Evolutionary conservation across 2,113 vertebrate species (phyloP).

Genomic region (Bagarius yarrelli): DNA sequence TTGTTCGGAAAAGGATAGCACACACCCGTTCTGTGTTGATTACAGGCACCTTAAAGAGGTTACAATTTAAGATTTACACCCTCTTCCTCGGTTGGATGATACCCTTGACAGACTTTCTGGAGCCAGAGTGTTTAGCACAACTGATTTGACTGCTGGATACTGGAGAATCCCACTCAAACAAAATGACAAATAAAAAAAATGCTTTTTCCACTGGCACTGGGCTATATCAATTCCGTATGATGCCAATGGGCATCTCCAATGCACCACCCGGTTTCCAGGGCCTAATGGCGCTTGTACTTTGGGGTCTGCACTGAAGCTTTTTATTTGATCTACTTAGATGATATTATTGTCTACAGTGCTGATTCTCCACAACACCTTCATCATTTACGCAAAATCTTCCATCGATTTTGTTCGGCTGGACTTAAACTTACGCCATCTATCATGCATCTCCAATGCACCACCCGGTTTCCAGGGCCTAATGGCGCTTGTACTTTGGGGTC

Average conservation of each 20-base stretch:
- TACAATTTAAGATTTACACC: background rate
- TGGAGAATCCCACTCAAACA: conserved; percentile 34
- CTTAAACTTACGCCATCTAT: background rate
- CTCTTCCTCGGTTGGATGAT: conserved; percentile 18
- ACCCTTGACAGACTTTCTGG: conserved; percentile 26
- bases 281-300: too few species aligned
- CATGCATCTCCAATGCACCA: conserved; percentile 19
- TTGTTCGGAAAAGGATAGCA: conserved; percentile 28
- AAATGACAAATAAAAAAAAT: conserved; percentile 28
- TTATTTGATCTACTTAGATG: too few species aligned
- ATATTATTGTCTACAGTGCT: too few species aligned
- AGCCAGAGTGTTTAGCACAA: conserved; percentile 27
- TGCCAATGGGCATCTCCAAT: conserved; percentile 40
- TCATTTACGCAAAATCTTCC: too few species aligned
- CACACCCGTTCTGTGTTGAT: conserved; percentile 28
- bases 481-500: conserved; percentile 1
- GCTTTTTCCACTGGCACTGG: conserved; percentile 30
- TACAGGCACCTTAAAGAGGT: background rate
- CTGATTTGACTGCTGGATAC: conserved; percentile 15
- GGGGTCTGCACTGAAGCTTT: conserved; percentile 33
- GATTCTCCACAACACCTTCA: too few species aligned
- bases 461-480: conserved; percentile 16
- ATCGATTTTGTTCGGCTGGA: background rate
- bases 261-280: conserved; percentile 21
- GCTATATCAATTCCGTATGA: conserved; percentile 30